Conservation (phyloP, 2,797 vertebrate genomes). For the Hybognathus amarus region DNA sequence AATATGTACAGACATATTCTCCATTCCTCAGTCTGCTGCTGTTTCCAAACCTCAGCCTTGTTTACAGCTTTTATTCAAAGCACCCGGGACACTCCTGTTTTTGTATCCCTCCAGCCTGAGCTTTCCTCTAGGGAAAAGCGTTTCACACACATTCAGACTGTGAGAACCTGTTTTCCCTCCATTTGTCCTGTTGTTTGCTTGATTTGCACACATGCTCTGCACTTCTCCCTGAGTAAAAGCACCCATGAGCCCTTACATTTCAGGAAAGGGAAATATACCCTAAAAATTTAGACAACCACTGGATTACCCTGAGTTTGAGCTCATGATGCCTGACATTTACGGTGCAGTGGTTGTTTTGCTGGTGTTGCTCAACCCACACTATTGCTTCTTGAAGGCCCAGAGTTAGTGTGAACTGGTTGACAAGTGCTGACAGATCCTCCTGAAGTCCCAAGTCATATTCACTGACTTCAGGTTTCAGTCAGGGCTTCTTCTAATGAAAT, state of each 20-base stretch:
- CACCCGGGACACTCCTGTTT: slow-evolving; percentile 50
- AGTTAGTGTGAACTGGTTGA: slow-evolving; percentile 19
- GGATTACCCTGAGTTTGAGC: slow-evolving; percentile 36
- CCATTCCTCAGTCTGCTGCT: neutral
- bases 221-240: neutral
- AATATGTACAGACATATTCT: neutral
- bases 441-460: neutral
- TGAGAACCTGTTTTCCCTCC: slow-evolving; percentile 59
- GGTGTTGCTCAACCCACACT: slow-evolving; percentile 29
- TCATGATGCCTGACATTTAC: neutral
- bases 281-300: slow-evolving; percentile 1
- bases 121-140: slow-evolving; percentile 57
- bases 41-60: slow-evolving; percentile 38
- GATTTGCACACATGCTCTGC: slow-evolving; percentile 37
- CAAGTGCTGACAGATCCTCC: slow-evolving; percentile 55
- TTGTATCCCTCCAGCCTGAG: slow-evolving; percentile 30
- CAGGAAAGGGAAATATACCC: slow-evolving; percentile 7
- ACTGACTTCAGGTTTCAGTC: slow-evolving; percentile 36
- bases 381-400: slow-evolving; percentile 23
- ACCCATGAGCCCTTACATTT: neutral
- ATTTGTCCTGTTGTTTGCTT: slow-evolving; percentile 50
- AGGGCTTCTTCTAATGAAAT: neutral
- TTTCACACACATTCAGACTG: slow-evolving; percentile 43
- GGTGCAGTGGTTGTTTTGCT: slow-evolving; percentile 2
- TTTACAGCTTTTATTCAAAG: slow-evolving; percentile 48